Evolutionary conservation across 2,113 vertebrate genomes (phyloP), one percentile per base, ranked within the genome.

Genomic region (Rutilus rutilus): DNA sequence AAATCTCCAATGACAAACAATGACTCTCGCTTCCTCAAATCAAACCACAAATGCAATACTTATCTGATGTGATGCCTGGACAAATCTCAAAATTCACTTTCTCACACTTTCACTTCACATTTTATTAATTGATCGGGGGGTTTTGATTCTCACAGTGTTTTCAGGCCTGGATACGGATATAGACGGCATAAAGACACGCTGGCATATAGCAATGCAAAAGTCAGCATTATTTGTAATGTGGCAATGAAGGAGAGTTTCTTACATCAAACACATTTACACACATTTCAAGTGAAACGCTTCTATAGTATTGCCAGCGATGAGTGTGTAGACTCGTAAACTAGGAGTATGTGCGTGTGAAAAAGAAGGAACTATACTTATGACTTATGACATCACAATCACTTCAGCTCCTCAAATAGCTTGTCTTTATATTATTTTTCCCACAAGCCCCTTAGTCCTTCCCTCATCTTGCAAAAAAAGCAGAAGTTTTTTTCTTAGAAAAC

Each of bases 41-140:
- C 78, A 87, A 78, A 91, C 92, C 89, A 86, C 91, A 89, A 91
- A 87, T 90, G 89, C 87, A 87, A 71, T 87, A 69, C 90, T 90
- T 88, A 94, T 94, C 93, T 93, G 91, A 59, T 83, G 90, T 82
- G 87, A 88, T 85, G 90, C 89, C 91, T 74, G 89, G 88, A 91
- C 50, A 39, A 60, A 81, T 83, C 76, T 89, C 89, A 92, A 91
- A 87, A 91, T 93, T 95, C 93, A 94, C 94, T 94, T 95, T 95
- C 92, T 92, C 92, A 91, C 89, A 93, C 92, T 94, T 95, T 94
- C 94, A 93, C 92, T 93, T 95, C 93, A n/a, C 78, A 45, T 86
- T 92, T 93, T 93, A 89, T 90, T 42, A 9, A 42, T 42, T 42
- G 42, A 42, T 9, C 2, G 42, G 7, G 7, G 42, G 42, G 2